phyloP scores from a whole-genome alignment of 2,888 invertebrate genomes.

The Eristalinus sepulchralis region DNA sequence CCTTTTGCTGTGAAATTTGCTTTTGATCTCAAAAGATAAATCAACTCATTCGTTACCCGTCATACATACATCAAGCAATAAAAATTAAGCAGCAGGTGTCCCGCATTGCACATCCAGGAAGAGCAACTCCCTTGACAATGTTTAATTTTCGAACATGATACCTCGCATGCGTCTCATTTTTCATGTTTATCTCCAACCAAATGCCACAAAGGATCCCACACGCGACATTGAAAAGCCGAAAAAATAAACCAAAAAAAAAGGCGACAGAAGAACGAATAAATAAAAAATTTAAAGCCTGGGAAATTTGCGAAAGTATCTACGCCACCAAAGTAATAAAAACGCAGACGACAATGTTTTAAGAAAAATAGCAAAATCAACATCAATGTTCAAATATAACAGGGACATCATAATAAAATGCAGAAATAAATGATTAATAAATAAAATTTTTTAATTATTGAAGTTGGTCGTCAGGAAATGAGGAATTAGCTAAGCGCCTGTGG shows the following conservation, averaged over 20 bases:
- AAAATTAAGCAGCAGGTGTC: background rate
- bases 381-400: conserved; percentile 1
- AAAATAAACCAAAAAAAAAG: background rate
- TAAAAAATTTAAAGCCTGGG: background rate
- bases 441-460: conserved; percentile 22
- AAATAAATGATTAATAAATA: conserved; percentile 26
- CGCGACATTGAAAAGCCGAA: conserved; percentile 15
- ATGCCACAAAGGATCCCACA: conserved; percentile 3
- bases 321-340: conserved; percentile 11
- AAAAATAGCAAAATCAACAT: background rate
- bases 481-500: conserved; percentile 11
- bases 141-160: background rate
- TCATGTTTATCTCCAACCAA: background rate
- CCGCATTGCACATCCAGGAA: background rate
- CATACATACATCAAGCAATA: too few relatives aligned
- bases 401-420: conserved; percentile 21
- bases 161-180: background rate
- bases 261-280: background rate
- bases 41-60: too few relatives aligned
- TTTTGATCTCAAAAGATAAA: too few relatives aligned
- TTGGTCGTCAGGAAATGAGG: conserved; percentile 26
- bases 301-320: background rate
- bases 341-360: background rate
- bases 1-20: too few relatives aligned
- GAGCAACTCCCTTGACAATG: background rate